A percentile compares a stretch with the other conserved stretches of the same genome.
Evolutionary conservation across 2,113 vertebrate genomes (phyloP).

Genomic region (Acinonyx jubatus): DNA sequence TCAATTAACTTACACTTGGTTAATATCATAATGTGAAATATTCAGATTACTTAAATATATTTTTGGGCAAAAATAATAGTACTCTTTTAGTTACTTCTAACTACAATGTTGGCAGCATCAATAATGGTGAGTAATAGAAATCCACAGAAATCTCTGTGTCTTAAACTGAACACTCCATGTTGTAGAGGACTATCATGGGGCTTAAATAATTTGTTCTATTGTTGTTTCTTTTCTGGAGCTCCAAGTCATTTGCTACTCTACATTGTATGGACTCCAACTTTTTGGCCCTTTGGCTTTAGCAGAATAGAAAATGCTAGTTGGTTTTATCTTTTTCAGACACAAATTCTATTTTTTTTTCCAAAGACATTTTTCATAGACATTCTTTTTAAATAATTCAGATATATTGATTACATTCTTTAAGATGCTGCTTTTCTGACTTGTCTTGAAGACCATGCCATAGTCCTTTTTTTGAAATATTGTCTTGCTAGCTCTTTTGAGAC

Average conservation of each 20-base stretch:
- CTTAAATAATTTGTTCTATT: slow-evolving; percentile 60
- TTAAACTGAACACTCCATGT: neutral
- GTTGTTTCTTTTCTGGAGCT: slow-evolving; percentile 68
- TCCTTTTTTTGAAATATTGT: slow-evolving; percentile 52
- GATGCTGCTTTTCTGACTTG: slow-evolving; percentile 61
- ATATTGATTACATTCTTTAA: slow-evolving; percentile 62
- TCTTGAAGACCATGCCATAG: slow-evolving; percentile 49
- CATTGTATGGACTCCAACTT: slow-evolving; percentile 70
- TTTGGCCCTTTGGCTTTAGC: slow-evolving; percentile 61
- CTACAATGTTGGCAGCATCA: neutral
- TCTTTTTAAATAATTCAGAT: slow-evolving; percentile 78
- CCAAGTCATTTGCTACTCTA: slow-evolving; percentile 65
- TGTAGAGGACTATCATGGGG: neutral
- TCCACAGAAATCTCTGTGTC: neutral
- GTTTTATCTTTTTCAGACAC: slow-evolving; percentile 70
- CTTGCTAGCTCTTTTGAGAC: slow-evolving; percentile 63
- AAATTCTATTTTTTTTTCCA: slow-evolving; percentile 61
- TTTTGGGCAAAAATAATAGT: neutral
- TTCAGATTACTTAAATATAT: neutral
- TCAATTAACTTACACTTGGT: neutral
- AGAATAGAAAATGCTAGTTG: slow-evolving; percentile 11
- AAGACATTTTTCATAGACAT: slow-evolving; percentile 69
- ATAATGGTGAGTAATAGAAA: neutral
- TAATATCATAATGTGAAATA: neutral
- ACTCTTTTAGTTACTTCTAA: neutral